Conservation (phyloP, 2,888 invertebrate species). For the Corbicula japonica region DNA sequence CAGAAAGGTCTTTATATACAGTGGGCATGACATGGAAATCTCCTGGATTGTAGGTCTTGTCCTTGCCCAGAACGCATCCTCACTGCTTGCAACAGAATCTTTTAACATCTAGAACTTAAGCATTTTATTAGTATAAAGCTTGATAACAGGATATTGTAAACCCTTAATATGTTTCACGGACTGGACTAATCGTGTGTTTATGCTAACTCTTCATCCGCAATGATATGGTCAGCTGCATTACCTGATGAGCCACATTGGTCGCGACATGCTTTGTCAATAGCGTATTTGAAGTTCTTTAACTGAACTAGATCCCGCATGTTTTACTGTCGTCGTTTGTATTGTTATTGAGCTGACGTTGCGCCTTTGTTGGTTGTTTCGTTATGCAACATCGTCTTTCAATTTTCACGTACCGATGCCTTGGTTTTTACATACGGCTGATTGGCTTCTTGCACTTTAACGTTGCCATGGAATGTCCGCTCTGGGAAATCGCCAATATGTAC, state of each 20-base stretch:
- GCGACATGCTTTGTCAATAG: not conserved
- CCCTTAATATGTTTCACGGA: conserved; percentile 26
- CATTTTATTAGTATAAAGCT: conserved; percentile 35
- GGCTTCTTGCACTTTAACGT: not conserved
- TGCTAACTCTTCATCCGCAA: conserved; percentile 38
- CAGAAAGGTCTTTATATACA: conserved; percentile 45
- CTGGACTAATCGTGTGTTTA: conserved; percentile 35
- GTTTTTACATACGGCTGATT: conserved; percentile 21
- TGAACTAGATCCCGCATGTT: conserved; percentile 34
- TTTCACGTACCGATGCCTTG: not conserved
- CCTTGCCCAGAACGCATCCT: conserved; percentile 37
- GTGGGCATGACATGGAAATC: conserved; percentile 46
- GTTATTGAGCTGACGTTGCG: not conserved
- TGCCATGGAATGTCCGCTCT: conserved; percentile 1
- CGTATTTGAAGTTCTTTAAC: conserved; percentile 21
- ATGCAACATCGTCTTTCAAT: not conserved
- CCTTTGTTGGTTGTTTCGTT: conserved; percentile 5
- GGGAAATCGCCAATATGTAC: not conserved
- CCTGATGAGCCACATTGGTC: not conserved
- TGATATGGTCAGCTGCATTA: conserved; percentile 24
- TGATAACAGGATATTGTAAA: conserved; percentile 22
- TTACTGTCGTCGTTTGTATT: conserved; percentile 10
- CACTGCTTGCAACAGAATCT: conserved; percentile 34
- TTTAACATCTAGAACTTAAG: conserved; percentile 16
- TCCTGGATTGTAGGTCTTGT: conserved; percentile 49